phyloP scores from a whole-genome alignment of 2,888 invertebrate genomes.

The Caenorhabditis zanzibari region DNA sequence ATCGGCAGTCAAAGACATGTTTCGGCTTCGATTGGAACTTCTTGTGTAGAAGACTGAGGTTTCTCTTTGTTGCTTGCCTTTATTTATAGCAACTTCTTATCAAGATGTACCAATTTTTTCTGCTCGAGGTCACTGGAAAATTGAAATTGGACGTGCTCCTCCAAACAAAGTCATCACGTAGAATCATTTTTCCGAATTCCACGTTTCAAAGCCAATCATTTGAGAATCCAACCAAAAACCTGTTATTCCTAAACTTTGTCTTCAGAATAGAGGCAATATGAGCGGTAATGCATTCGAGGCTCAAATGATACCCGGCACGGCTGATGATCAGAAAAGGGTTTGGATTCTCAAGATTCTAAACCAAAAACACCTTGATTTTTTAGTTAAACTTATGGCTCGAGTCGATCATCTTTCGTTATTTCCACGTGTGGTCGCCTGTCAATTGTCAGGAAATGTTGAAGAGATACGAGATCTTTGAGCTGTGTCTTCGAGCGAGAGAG shows the following conservation, averaged over 20 bases:
- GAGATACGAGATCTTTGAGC: slow-evolving; percentile 75
- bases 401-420: slow-evolving; percentile 59
- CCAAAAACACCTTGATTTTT: neutral
- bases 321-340: slow-evolving; percentile 56
- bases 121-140: no score
- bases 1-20: no score
- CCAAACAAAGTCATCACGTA: no score
- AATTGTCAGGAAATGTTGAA: slow-evolving; percentile 75
- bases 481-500: slow-evolving; percentile 78
- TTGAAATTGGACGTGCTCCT: no score
- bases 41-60: no score
- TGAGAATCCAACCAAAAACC: no score
- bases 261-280: slow-evolving; percentile 25
- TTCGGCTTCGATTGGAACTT: slow-evolving; percentile 8
- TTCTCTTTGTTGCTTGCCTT: no score
- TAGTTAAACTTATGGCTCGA: slow-evolving; percentile 69
- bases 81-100: no score
- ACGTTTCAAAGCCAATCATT: no score
- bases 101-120: no score
- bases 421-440: slow-evolving; percentile 71
- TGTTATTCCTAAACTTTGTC: neutral
- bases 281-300: slow-evolving; percentile 48
- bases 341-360: slow-evolving; percentile 2
- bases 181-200: no score
- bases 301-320: slow-evolving; percentile 37